A percentile compares a stretch with the other conserved stretches of the same genome.
Conservation (phyloP, 2,113 vertebrate genomes). For the Tonatia bakeri region DNA sequence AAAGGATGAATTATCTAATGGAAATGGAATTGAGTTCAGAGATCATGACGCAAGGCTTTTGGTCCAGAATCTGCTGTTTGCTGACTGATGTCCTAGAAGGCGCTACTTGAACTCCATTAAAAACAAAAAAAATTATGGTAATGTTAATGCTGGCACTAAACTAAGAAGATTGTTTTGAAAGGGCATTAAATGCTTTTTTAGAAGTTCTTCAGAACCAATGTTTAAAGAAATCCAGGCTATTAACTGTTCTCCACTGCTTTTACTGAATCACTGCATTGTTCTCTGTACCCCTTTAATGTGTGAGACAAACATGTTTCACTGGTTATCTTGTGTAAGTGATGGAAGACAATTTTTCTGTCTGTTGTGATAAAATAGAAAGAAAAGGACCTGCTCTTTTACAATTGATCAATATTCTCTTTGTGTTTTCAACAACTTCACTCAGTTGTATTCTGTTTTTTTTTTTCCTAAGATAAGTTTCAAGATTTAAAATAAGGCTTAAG, state of each 20-base stretch:
- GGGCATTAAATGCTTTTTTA: neutral
- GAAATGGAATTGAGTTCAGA: neutral
- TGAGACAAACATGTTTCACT: neutral
- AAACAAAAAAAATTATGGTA: no score
- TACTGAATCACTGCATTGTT: neutral
- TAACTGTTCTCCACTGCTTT: neutral
- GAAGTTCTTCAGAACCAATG: neutral
- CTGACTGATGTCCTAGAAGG: neutral
- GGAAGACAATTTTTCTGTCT: neutral
- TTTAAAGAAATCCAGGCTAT: neutral
- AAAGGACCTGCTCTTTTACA: neutral
- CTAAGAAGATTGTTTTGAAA: neutral
- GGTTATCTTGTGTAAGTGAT: neutral
- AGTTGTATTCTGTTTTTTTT: neutral
- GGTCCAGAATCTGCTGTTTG: neutral
- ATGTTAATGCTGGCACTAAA: neutral
- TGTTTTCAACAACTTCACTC: neutral
- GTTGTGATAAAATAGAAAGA: neutral
- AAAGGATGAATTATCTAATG: neutral
- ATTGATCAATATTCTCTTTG: neutral
- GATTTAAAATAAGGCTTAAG: slow-evolving; percentile 32
- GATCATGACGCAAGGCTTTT: neutral
- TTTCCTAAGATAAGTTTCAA: neutral
- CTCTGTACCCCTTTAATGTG: neutral
- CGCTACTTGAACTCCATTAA: neutral